A percentile compares a stretch with the other conserved stretches of the same genome.
Conservation (phyloP, 2,888 invertebrate genomes). For the Oasisia sp. region DNA sequence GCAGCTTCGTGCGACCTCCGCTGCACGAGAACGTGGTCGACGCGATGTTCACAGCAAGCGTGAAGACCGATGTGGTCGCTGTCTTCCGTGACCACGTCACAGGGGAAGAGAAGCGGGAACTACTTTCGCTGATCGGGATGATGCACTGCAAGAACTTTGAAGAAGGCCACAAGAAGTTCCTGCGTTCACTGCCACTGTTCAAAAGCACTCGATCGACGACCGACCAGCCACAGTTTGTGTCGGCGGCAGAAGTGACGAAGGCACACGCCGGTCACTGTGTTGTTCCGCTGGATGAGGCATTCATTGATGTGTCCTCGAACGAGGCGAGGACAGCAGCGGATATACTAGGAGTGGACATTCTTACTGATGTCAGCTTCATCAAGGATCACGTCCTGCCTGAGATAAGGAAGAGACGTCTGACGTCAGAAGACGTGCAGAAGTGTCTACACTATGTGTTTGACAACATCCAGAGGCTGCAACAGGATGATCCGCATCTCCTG, state of each 20-base stretch:
- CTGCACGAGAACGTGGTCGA: conserved; percentile 39
- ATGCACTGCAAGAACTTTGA: conserved; percentile 22
- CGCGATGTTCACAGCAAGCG: not conserved
- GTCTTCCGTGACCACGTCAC: conserved; percentile 21
- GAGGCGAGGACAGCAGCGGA: conserved; percentile 27
- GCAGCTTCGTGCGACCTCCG: conserved; percentile 39
- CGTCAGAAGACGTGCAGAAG: conserved; percentile 25
- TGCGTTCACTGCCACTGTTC: conserved; percentile 37
- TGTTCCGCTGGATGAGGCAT: not conserved
- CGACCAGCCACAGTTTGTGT: conserved; percentile 29
- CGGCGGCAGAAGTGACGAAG: conserved; percentile 31
- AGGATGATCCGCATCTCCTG: conserved; percentile 32
- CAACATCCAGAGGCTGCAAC: conserved; percentile 31
- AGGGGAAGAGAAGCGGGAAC: conserved; percentile 31
- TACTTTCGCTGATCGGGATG: conserved; percentile 32
- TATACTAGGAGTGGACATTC: conserved; percentile 30
- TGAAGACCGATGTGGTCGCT: not conserved
- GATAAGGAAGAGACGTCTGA: not conserved
- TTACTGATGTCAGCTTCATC: conserved; percentile 28
- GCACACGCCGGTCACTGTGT: conserved; percentile 29
- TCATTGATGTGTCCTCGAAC: not conserved
- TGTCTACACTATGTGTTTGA: conserved; percentile 35
- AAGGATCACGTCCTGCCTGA: conserved; percentile 31
- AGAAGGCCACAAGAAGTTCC: conserved; percentile 24
- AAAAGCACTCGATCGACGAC: not conserved